Evolutionary conservation across 2,797 vertebrate species (phyloP), one percentile per base, ranked within the genome.

Genomic region (Scleropages formosus): DNA sequence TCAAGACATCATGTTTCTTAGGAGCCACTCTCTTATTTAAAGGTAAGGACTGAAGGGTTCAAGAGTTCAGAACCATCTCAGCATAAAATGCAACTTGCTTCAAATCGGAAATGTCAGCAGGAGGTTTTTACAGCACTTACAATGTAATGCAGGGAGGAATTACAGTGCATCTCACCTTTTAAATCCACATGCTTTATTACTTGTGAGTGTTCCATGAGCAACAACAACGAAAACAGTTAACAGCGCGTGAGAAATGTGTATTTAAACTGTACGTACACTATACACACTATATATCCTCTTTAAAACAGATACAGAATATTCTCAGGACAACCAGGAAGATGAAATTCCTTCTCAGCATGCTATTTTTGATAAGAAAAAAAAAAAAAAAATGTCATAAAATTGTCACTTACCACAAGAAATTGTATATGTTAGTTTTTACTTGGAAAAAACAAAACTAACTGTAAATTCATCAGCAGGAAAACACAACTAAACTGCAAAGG

Each of bases 71-170:
- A 39, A 6, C 31, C 31, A 39, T 31, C 18, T 53, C 18, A 2
- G 44, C 66, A 53, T 39, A 69, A 18, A 69, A 39, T 68, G 46
- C 66, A 51, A n/a, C 59, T 18, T 4, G n/a, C 61, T 61, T 61
- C n/a, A 20, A 61, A n/a, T 64, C 24, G 64, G 24, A 27, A 71
- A 71, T 8, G 0, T 12, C 20, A 51, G 44, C 46, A 51, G 10
- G 46, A 24, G 66, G 44, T 12, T 31, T 27, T 16, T 18, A 46
- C 18, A 65, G 44, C 39, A 46, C 9, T 18, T 20, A 24, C 47
- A 47, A 16, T 18, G 6, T 26, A 31, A 39, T 26, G 68, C 24
- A 20, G 22, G 46, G 24, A 16, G 31, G 7, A 71, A 27, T 27
- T 58, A 15, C 10, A 51, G 22, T 69, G 68, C 4, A 22, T 71